phyloP scores from a whole-genome alignment of 1,140 invertebrate genomes.

The Philotrypesis tridentata region DNA sequence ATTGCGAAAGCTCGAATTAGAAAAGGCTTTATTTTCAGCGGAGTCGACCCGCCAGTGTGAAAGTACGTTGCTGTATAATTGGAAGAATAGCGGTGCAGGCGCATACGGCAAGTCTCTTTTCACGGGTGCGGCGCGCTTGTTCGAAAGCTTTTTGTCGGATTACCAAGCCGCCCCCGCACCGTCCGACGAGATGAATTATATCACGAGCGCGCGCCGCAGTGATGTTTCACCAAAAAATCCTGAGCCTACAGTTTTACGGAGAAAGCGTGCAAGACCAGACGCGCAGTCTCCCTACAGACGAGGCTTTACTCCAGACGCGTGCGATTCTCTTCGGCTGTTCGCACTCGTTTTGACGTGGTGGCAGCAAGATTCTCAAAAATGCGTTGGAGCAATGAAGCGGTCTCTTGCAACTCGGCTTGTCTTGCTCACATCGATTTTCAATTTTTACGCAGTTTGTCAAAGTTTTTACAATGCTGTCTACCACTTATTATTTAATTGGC shows the following conservation, averaged over 20 bases:
- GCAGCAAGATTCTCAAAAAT: no score
- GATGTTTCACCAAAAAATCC: slow-evolving; percentile 22
- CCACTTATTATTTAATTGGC: no score
- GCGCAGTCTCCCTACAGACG: not conserved
- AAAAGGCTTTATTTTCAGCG: slow-evolving; percentile 1
- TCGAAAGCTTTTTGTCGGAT: slow-evolving; percentile 13
- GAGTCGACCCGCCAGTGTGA: not conserved
- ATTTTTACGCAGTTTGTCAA: no score
- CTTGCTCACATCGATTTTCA: no score
- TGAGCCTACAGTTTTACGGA: not conserved
- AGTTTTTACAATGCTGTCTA: no score
- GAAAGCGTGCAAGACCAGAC: not conserved
- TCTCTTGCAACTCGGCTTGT: not conserved
- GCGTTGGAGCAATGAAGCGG: not conserved
- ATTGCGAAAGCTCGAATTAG: not conserved
- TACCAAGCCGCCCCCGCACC: not conserved
- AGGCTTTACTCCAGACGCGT: not conserved
- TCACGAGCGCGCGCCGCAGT: not conserved
- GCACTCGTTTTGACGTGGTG: no score
- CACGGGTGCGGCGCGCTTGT: not conserved
- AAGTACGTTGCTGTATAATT: not conserved
- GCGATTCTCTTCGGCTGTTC: not conserved
- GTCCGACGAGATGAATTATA: slow-evolving; percentile 34
- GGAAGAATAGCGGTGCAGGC: no score
- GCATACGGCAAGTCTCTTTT: not conserved